Percentiles rank a stretch among this genome's conserved stretches.
phyloP scores from a whole-genome alignment of 1,140 invertebrate genomes.

The Bilobella aurantiaca region DNA sequence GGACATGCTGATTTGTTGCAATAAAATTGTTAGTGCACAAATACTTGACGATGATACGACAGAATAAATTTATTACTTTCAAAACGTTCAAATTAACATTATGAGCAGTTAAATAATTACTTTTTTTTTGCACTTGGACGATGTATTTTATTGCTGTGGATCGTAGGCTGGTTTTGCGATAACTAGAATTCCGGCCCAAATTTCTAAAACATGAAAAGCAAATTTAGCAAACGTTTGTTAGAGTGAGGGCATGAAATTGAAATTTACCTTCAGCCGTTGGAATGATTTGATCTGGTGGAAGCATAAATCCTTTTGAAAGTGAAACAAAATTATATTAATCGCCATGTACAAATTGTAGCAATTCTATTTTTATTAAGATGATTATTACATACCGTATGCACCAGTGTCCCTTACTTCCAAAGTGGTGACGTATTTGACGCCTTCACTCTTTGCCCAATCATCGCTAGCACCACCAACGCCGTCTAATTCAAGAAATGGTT shows the following conservation, averaged over 20 bases:
- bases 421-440: neutral
- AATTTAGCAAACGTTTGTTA: neutral
- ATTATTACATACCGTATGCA: neutral
- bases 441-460: constrained; percentile 2
- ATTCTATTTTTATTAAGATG: neutral
- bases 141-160: neutral
- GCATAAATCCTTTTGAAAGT: neutral
- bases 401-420: constrained; percentile 2
- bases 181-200: neutral
- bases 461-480: neutral
- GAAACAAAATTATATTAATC: no score
- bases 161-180: neutral
- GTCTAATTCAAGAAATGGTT: no score
- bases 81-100: neutral
- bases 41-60: no score
- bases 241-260: neutral
- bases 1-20: no score
- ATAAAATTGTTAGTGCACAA: no score
- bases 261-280: neutral
- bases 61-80: no score
- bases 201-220: neutral
- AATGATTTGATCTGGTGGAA: constrained; percentile 7
- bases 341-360: no score
- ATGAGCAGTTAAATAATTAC: neutral
- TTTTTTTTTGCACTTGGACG: no score